Evolutionary conservation across 2,888 invertebrate species (phyloP), one percentile per base, ranked within the genome.

Genomic region (Drepana falcataria): DNA sequence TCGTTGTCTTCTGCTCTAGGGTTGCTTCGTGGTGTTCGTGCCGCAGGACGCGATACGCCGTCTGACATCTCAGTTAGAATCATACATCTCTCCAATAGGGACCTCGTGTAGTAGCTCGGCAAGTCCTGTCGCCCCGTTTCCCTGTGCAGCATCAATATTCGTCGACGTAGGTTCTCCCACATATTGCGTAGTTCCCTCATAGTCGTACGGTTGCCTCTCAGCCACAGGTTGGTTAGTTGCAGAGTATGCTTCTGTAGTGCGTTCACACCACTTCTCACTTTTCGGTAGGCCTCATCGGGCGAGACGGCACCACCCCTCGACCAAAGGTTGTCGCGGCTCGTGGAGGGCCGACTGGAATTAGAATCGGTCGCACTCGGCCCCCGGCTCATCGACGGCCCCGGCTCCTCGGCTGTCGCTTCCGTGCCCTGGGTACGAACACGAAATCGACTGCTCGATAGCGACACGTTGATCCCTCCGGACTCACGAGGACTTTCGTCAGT

Each of bases 151-250:
- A 87, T 77, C 57, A 92, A 79, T 63, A 94, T 92, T 54, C 93
- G 92, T 47, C 92, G 79, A 35, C 93, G 92, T 58, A 95, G 83
- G 69, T 93, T 93, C 57, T 93, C 92, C 91, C 94, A 93, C 91
- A 94, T 92, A 41, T 85, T 86, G 5, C 94, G 91, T 54, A 95
- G 88, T 65, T 93, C 92, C 62, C 93, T 92, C 66, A 94, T 79
- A 3, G 87, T 80, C 6, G 79, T 79, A 4, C 85, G 83, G 55
- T 81, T 81, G 1, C 87, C 89, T 51, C 85, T 84, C 54, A 88
- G 68, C 87, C 91, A 89, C 68, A 88, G 75, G 63, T 85, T 81
- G 5, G 86, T 83, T 40, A 89, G 69, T 51, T 80, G 77, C 53
- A 76, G 58, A 2, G 86, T 85, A 63, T 88, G 91, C 57, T 81